phyloP scores from a whole-genome alignment of 2,113 vertebrate genomes.

The Astur gentilis region DNA sequence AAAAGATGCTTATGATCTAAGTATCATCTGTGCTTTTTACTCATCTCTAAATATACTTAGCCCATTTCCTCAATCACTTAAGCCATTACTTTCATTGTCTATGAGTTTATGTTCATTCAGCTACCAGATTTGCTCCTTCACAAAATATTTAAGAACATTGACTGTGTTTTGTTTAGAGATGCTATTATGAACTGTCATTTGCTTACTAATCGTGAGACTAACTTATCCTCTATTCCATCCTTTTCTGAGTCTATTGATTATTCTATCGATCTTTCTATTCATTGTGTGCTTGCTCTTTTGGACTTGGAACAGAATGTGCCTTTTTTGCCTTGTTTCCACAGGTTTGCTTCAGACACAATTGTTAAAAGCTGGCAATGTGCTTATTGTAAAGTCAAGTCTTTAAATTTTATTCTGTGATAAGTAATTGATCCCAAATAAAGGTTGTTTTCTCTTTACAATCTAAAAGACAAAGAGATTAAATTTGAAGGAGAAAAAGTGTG shows the following conservation, averaged over 20 bases:
- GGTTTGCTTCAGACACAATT: background rate
- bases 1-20: background rate
- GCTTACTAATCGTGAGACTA: conserved; percentile 13
- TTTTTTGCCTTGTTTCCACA: conserved; percentile 1
- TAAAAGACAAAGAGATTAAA: background rate
- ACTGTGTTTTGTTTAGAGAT: background rate
- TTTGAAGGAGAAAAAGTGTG: background rate
- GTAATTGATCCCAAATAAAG: background rate
- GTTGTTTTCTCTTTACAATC: background rate
- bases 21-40: background rate
- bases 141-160: background rate
- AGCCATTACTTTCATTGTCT: background rate
- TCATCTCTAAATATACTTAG: background rate
- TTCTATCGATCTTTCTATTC: conserved; percentile 22
- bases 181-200: background rate
- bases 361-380: background rate
- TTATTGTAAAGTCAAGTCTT: background rate
- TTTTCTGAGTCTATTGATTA: conserved; percentile 49
- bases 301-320: background rate
- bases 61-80: background rate
- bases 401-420: background rate
- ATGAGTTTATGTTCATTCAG: background rate
- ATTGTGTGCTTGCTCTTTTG: conserved; percentile 21
- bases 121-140: background rate
- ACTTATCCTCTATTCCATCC: conserved; percentile 3